Base-by-base conservation (phyloP, 2,888 invertebrate genomes). In the Spodoptera exigua region DNA sequence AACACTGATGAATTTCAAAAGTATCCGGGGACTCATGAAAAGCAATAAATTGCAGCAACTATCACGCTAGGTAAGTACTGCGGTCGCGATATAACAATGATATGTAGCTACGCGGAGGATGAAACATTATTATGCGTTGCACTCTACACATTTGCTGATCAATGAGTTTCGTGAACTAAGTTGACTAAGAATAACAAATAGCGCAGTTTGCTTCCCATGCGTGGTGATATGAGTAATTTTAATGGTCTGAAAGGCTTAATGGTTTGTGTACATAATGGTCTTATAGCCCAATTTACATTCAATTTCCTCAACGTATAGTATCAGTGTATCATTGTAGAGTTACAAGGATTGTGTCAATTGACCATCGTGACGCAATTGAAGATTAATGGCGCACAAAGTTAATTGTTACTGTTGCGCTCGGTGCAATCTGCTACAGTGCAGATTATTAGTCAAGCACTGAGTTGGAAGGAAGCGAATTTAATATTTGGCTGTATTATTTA, bases 111-210 rank as follows among this genome's bases (percentile, higher is more conserved):
- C 39, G 46, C 35, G 9, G 51, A 18, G 70, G 46, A 51, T 70
- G 64, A 70, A 66, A 70, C 64, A 66, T 66, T 63, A 56, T 56
- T 65, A 69, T 70, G 70, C 48, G 54, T 40, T 66, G 63, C 41
- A 43, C 41, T 62, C 66, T 49, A 60, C 68, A 36, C 66, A 63
- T 62, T 70, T 52, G 55, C 60, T 66, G 71, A 65, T 69, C 68
- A 65, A 69, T 60, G 66, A 64, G 55, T 60, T 57, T 69, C 39
- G 49, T 45, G 36, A 40, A 61, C 69, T 65, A 48, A 63, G 48
- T 67, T 67, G 39, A 36, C 13, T 41, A 41, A 21, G 46, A 46
- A 32, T 37, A 17, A 57, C 27, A 27, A 27, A 27, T 27, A 27
- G 27, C 27, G 27, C 9, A 27, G 27, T 65, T 32, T 21, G 16